A percentile compares a stretch with the other conserved stretches of the same genome.
Conservation (phyloP, 1,140 invertebrate species). For the Centruroides sculpturatus region DNA sequence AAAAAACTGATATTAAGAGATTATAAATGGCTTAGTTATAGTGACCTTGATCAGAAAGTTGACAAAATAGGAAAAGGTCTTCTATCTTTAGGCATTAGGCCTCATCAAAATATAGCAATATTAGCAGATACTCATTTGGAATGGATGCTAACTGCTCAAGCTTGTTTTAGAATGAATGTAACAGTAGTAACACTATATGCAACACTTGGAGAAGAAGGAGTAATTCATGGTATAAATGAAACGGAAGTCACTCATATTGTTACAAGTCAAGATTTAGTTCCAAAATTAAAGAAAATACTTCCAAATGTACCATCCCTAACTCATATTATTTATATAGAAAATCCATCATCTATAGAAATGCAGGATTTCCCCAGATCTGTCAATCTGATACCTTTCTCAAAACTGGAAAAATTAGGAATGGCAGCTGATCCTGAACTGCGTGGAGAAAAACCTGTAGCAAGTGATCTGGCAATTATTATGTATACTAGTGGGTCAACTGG, state of each 20-base stretch:
- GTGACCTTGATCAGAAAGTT: conserved; percentile 58
- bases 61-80: conserved; percentile 63
- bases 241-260: conserved; percentile 58
- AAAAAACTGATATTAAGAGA: conserved; percentile 92
- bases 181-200: conserved; percentile 88
- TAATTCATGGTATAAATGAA: conserved; percentile 90
- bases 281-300: conserved; percentile 56
- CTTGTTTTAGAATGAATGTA: conserved; percentile 10
- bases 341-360: conserved; percentile 32
- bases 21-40: conserved; percentile 79
- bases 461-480: conserved; percentile 86
- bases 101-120: conserved; percentile 64
- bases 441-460: conserved; percentile 42
- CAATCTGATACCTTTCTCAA: conserved; percentile 17
- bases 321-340: conserved; percentile 77
- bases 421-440: conserved; percentile 8
- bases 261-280: conserved; percentile 62
- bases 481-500: conserved; percentile 91
- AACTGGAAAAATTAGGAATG: conserved; percentile 24
- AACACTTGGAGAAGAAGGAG: conserved; percentile 88
- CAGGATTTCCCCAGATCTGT: conserved; percentile 19
- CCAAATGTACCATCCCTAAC: conserved; percentile 29
- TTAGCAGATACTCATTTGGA: conserved; percentile 94
- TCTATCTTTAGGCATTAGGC: conserved; percentile 41
- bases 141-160: conserved; percentile 89